Base-by-base conservation (phyloP, 2,888 invertebrate species). In the Synanthedon vespiformis region DNA sequence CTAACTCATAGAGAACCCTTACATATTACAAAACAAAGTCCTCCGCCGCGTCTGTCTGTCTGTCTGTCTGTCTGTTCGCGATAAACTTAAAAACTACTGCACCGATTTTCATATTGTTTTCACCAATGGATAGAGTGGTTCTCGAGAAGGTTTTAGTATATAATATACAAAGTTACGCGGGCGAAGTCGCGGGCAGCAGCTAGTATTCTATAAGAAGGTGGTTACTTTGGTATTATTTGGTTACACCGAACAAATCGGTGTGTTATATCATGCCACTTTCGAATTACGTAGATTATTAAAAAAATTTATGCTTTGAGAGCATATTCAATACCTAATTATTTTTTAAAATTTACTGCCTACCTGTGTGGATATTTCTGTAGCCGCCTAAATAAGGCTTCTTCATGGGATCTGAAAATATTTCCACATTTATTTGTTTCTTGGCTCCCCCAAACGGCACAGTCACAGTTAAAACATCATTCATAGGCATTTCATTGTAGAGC, bases 321-420 rank as follows among this genome's bases (percentile, higher is more conserved):
- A 22, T 22, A 22, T 22, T 22, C 22, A 5, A 4, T 18, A 14
- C 22, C 5, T 6, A 11, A 44, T 11, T 27, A n/a, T 44, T 44
- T 40, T 40, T 16, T 16, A 13, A 44, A 44, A 14, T 47, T 27
- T 72, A 34, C 6, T 34, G 10, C 34, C 34, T 34, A 87, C 92
- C 92, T 53, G 92, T 94, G 52, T 88, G 70, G 60, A 89, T 89
- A 74, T 97, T 90, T 55, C 89, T 88, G 77, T 93, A 97, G 40
- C 97, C 97, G 51, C 96, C 95, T 60, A 93, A 77, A 80, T 92
- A 94, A 0, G 95, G 94, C 69, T 96, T 96, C 47, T 86, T 69
- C 41, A 92, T 92, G 0, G 72, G 73, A 22, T 79, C 73, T 8
- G 72, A 77, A 59, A 85, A 86, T 66, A 88, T 74, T 72, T 88